These are phyloP conservation scores for Xerus inauris DNA, from an alignment of 2,113 vertebrate genomes.

Conservation along the genomic window DNA sequence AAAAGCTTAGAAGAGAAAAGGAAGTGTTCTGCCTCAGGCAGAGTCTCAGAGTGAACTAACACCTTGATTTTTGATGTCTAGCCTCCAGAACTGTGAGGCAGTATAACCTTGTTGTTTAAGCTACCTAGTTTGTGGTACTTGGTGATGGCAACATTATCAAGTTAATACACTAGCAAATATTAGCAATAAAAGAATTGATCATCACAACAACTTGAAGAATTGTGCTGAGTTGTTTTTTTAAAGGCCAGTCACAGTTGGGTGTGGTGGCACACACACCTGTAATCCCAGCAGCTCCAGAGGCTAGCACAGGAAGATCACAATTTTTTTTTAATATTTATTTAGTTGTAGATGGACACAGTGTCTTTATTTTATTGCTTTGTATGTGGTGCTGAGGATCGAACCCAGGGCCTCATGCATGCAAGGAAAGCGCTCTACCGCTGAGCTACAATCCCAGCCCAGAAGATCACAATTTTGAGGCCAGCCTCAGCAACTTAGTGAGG, in stretches of 20 bases:
- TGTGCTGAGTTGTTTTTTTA: neutral
- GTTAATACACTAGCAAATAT: neutral
- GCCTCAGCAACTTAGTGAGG: no score
- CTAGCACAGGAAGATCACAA: no score
- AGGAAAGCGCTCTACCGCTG: no score
- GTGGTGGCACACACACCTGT: no score
- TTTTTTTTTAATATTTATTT: no score
- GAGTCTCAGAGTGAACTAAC: neutral
- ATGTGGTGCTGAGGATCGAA: no score
- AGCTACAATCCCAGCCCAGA: no score
- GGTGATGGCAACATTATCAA: neutral
- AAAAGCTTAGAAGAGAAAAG: neutral
- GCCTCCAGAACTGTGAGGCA: neutral
- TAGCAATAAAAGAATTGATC: constrained; percentile 20
- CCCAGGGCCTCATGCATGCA: no score
- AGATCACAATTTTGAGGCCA: no score
- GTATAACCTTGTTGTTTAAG: neutral
- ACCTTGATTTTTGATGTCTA: neutral
- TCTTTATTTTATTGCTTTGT: no score
- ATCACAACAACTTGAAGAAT: constrained; percentile 5
- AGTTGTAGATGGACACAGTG: no score
- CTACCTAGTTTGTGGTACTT: neutral
- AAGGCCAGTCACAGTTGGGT: neutral
- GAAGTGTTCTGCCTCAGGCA: neutral
- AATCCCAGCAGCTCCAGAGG: no score